A percentile compares a stretch with the other conserved stretches of the same genome.
phyloP scores from a whole-genome alignment of 2,113 vertebrate genomes.

The Gnathonemus longibarbis region DNA sequence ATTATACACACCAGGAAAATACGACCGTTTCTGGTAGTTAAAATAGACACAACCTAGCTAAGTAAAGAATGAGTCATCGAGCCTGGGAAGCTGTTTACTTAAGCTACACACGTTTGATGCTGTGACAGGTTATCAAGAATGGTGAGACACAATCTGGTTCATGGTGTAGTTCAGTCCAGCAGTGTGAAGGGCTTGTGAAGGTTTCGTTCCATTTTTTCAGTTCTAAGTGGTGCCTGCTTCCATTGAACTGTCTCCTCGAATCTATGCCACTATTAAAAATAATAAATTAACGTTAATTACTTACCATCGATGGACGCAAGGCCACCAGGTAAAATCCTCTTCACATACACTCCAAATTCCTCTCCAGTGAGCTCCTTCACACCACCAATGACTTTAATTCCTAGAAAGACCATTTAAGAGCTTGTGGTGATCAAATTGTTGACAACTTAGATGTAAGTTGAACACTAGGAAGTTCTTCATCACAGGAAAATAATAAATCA shows the following conservation, averaged over 20 bases:
- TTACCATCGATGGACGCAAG: slow-evolving; percentile 75
- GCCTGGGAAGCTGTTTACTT: not conserved
- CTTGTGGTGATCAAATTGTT: not conserved
- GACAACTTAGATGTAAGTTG: not conserved
- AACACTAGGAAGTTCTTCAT: not conserved
- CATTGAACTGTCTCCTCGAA: not conserved
- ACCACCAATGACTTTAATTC: slow-evolving; percentile 84
- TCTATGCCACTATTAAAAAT: not conserved
- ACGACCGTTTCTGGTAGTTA: not conserved
- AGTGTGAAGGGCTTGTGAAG: not conserved
- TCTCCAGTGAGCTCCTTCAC: slow-evolving; percentile 76
- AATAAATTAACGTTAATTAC: slow-evolving; percentile 16
- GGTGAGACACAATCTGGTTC: not conserved
- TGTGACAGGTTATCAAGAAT: not conserved
- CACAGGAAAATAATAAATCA: not conserved
- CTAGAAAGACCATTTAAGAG: slow-evolving; percentile 43
- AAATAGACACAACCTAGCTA: not conserved
- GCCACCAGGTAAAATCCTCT: slow-evolving; percentile 80
- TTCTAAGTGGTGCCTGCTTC: not conserved
- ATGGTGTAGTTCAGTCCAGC: not conserved
- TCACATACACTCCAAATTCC: slow-evolving; percentile 84
- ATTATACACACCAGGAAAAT: not conserved
- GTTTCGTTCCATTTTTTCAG: not conserved
- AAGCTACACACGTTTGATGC: not conserved
- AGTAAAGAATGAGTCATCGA: not conserved